phyloP scores from a whole-genome alignment of 2,797 vertebrate genomes.

The Picus viridis region DNA sequence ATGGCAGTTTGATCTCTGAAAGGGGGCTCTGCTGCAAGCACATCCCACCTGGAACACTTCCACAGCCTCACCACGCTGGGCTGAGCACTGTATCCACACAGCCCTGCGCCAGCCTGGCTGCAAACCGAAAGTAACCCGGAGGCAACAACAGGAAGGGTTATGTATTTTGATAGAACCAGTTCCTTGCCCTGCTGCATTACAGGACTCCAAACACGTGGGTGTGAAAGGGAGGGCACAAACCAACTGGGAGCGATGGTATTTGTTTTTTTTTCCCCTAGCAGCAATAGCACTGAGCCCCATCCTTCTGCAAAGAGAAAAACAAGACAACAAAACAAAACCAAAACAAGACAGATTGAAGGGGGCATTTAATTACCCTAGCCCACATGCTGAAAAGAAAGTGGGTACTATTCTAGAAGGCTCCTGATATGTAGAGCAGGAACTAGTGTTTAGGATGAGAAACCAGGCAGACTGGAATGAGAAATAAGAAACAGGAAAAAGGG shows the following conservation, averaged over 20 bases:
- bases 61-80: neutral
- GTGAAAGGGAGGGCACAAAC: neutral
- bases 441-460: neutral
- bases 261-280: neutral
- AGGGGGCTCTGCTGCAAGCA: neutral
- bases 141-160: neutral
- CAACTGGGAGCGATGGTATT: neutral
- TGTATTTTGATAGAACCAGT: neutral
- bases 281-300: neutral
- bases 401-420: neutral
- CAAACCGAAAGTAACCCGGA: neutral
- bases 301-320: neutral
- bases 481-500: neutral
- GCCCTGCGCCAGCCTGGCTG: neutral
- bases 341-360: neutral
- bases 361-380: neutral
- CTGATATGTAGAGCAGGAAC: neutral
- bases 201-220: neutral
- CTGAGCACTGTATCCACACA: neutral
- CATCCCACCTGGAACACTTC: neutral
- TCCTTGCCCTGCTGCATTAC: neutral
- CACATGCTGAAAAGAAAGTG: neutral
- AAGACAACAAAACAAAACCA: neutral
- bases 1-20: neutral
- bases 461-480: constrained; percentile 9